Conservation (phyloP, 2,888 invertebrate genomes). For the Drosophila buzzatii region DNA sequence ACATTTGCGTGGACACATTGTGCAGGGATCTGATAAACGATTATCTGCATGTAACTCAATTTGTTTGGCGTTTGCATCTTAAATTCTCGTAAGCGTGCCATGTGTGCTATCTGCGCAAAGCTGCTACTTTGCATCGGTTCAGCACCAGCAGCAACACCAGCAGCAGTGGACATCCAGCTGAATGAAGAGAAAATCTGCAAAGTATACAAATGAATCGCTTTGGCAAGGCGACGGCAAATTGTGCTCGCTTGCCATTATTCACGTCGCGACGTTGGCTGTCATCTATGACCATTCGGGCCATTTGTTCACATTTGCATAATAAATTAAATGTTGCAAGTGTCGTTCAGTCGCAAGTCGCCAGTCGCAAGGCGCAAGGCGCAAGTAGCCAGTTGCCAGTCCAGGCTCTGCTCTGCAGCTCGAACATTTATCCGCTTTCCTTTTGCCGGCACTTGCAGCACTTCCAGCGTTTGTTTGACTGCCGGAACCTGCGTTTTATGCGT, state of each 20-base stretch:
- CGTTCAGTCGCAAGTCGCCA: constrained; percentile 46
- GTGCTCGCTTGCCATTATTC: constrained; percentile 69
- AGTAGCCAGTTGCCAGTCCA: constrained; percentile 33
- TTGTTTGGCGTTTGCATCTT: constrained; percentile 61
- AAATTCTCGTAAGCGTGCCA: constrained; percentile 47
- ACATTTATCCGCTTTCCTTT: constrained; percentile 43
- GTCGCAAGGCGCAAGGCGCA: constrained; percentile 6
- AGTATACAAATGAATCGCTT: constrained; percentile 35
- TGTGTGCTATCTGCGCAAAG: constrained; percentile 30
- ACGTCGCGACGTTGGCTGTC: constrained; percentile 59
- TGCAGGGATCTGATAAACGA: constrained; percentile 67
- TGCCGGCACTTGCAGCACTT: constrained; percentile 21
- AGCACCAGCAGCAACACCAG: constrained; percentile 11
- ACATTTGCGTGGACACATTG: constrained; percentile 36
- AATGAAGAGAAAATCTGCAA: constrained; percentile 37
- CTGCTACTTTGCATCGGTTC: constrained; percentile 22
- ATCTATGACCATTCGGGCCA: constrained; percentile 74
- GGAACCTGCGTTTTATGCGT: constrained; percentile 68
- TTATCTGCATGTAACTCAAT: constrained; percentile 78
- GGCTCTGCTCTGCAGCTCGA: constrained; percentile 51
- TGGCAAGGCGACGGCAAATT: constrained; percentile 47
- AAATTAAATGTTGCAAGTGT: constrained; percentile 81
- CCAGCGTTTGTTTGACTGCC: constrained; percentile 48
- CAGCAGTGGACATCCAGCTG: constrained; percentile 37
- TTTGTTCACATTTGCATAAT: constrained; percentile 81